A percentile compares a stretch with the other conserved stretches of the same genome.
These are phyloP conservation scores for Emydoidea blandingii DNA, from an alignment of 2,797 vertebrate genomes.

Conservation along the genomic window DNA sequence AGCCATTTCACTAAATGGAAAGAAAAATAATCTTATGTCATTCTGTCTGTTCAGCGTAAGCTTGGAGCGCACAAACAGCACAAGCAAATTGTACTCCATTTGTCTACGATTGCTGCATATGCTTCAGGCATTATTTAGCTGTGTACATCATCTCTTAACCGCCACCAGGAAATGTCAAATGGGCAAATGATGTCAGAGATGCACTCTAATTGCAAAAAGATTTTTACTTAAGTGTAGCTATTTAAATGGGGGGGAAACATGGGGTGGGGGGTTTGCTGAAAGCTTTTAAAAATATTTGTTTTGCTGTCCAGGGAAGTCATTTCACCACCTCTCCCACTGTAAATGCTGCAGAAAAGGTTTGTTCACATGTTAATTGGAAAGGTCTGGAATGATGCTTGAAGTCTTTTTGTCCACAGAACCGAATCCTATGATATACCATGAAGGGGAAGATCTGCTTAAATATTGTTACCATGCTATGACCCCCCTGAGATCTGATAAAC, in stretches of 20 bases:
- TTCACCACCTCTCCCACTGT: background rate
- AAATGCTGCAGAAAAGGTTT: background rate
- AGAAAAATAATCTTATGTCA: background rate
- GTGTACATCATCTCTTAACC: background rate
- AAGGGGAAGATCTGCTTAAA: background rate
- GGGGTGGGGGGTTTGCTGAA: background rate
- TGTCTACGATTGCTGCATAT: background rate
- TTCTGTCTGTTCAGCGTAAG: background rate
- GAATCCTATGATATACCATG: background rate
- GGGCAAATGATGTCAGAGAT: background rate
- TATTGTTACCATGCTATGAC: background rate
- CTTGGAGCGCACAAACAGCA: background rate
- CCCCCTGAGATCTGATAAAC: background rate
- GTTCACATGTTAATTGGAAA: background rate
- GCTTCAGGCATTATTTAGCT: too few relatives aligned
- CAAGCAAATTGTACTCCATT: background rate
- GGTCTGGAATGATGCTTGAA: background rate
- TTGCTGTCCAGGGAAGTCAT: background rate
- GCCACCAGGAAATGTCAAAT: background rate
- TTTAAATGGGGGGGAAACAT: background rate
- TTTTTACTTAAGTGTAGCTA: fast-evolving
- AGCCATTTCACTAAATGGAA: background rate
- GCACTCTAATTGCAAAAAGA: background rate
- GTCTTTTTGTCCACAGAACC: background rate
- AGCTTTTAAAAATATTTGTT: background rate